Evolutionary conservation across 2,888 invertebrate genomes (phyloP), one percentile per base, ranked within the genome.

Genomic region (Chamaedrilus cognettii): DNA sequence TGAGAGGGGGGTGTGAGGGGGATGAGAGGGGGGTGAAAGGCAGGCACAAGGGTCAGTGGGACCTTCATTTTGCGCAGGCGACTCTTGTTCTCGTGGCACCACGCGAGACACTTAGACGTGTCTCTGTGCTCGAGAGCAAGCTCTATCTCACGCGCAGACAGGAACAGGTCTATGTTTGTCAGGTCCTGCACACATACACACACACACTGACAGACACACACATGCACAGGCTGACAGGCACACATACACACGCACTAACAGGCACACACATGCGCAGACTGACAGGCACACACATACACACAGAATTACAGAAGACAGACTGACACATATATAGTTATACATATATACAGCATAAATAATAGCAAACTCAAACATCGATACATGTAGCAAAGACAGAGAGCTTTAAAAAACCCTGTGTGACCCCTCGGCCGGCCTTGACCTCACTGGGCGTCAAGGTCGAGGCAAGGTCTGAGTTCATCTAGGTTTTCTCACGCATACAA

Each of bases 31-130:
- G n/a, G n/a, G n/a, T n/a, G n/a, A n/a, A n/a, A n/a, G n/a, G n/a
- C n/a, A n/a, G n/a, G n/a, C n/a, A n/a, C n/a, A n/a, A n/a, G n/a
- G n/a, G n/a, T n/a, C n/a, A n/a, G n/a, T n/a, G 59, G 66, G 72
- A 82, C 83, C 84, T 93, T 93, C 72, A 96, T 88, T 85, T 96
- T 96, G 65, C 96, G 87, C 71, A 97, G 87, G 82, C 96, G 96
- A 42, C 95, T 95, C 83, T 94, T 91, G 86, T 97, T 96, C 82
- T 97, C 97, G 79, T 93, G 91, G 85, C 97, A 97, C 97, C 97
- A 97, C 70, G 90, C 88, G 68, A 96, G 88, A 82, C 96, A 96
- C 81, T 94, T 92, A 1, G 88, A 87, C 0, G 96, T 96, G 84
- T 96, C 93, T 65, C 89, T 90, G 68, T 88, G 88, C 2, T 88